Percentiles rank a stretch among this genome's conserved stretches.
Evolutionary conservation across 2,113 vertebrate species (phyloP).

Genomic region (Noturus placidus): DNA sequence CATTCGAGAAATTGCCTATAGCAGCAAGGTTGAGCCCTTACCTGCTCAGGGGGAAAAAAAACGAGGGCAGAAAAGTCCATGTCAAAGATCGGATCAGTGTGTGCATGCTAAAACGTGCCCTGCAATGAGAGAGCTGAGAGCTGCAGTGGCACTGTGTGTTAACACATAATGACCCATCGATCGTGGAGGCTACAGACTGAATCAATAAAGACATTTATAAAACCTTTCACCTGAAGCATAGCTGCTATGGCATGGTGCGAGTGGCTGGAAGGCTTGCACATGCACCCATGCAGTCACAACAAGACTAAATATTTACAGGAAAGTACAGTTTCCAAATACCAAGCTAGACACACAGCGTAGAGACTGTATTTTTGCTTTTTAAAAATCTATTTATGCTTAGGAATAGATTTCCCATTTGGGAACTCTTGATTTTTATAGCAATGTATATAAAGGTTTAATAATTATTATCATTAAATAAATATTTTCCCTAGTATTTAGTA

Average conservation of each 20-base stretch:
- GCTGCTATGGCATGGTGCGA: not conserved
- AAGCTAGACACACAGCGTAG: not conserved
- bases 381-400: not conserved
- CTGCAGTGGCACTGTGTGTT: not conserved
- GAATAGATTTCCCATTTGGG: not conserved
- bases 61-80: conserved; percentile 26
- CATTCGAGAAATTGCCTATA: conserved; percentile 48
- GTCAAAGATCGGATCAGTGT: conserved; percentile 9
- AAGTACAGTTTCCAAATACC: not conserved
- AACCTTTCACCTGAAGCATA: not conserved
- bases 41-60: conserved; percentile 12
- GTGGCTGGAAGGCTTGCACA: not conserved
- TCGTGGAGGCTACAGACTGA: not conserved
- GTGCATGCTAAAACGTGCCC: not conserved
- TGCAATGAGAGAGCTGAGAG: not conserved
- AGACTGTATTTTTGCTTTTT: not conserved
- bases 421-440: not conserved
- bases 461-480: not conserved
- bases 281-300: not conserved
- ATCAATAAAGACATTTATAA: conserved; percentile 12
- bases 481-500: not conserved
- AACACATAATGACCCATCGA: not conserved
- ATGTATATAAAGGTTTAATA: no score
- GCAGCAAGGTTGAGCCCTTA: conserved; percentile 58
- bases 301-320: conserved; percentile 9